Evolutionary conservation across 2,888 invertebrate genomes (phyloP).

Genomic region (Ophonus ardosiacus): DNA sequence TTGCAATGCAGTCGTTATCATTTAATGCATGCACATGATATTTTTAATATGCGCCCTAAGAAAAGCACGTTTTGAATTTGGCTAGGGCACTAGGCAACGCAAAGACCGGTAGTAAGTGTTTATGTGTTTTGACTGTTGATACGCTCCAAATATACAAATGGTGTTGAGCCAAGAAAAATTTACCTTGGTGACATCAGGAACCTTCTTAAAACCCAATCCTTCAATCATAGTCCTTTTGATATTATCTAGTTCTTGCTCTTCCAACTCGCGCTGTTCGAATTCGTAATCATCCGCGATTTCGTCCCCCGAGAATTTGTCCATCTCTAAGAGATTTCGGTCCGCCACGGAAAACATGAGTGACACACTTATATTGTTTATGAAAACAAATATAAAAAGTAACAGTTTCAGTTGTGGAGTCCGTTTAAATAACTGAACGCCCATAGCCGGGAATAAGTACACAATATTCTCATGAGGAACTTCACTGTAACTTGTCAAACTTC

Average conservation of each 20-base stretch:
- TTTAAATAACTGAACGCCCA: slow-evolving; percentile 50
- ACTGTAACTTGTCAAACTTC: slow-evolving; percentile 15
- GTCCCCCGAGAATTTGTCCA: slow-evolving; percentile 30
- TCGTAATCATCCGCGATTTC: slow-evolving; percentile 47
- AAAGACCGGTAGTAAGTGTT: background rate
- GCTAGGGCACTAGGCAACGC: background rate
- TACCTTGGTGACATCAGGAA: slow-evolving; percentile 61
- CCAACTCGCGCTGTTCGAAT: slow-evolving; percentile 43
- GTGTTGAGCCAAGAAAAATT: slow-evolving; percentile 17
- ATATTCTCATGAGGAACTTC: slow-evolving; percentile 39
- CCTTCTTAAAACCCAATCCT: slow-evolving; percentile 54
- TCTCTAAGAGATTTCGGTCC: slow-evolving; percentile 22
- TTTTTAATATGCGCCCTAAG: too few species aligned
- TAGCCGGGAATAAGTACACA: slow-evolving; percentile 51
- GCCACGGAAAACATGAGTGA: slow-evolving; percentile 58
- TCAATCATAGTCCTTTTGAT: slow-evolving; percentile 60
- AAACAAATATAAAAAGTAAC: slow-evolving; percentile 52
- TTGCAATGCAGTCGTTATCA: background rate
- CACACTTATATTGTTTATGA: slow-evolving; percentile 50
- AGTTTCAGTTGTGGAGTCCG: slow-evolving; percentile 53
- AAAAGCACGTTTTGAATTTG: too few species aligned
- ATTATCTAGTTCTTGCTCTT: slow-evolving; percentile 37
- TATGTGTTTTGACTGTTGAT: slow-evolving; percentile 5
- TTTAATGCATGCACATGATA: background rate
- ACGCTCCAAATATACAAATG: slow-evolving; percentile 34